phyloP scores from a whole-genome alignment of 2,113 vertebrate species.

The Turdus rufiventris region DNA sequence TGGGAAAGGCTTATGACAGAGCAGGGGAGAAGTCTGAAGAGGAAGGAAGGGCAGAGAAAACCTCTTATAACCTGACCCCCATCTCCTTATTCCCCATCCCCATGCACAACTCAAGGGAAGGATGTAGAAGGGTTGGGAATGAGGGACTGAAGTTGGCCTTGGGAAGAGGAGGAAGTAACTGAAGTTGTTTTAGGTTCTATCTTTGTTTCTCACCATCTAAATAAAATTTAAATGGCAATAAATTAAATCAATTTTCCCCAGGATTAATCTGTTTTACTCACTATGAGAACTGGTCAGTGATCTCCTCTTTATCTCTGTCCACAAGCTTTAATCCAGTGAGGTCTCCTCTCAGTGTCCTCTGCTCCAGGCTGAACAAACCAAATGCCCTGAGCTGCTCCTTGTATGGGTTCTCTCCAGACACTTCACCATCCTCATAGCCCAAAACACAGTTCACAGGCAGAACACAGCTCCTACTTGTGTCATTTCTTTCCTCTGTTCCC shows the following conservation, averaged over 20 bases:
- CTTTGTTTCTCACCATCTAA: neutral
- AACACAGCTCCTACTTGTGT: neutral
- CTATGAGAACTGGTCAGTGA: fast-evolving
- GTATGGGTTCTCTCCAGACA: fast-evolving
- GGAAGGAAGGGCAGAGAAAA: neutral
- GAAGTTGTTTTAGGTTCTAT: neutral
- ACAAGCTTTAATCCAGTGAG: neutral
- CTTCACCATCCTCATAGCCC: neutral
- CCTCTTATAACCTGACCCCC: neutral
- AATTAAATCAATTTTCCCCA: neutral
- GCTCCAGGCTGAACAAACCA: neutral
- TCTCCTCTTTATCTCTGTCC: neutral
- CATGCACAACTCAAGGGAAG: fast-evolving
- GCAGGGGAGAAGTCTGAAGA: neutral
- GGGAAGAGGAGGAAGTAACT: neutral
- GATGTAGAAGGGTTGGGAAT: neutral
- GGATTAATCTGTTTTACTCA: neutral
- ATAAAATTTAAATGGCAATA: neutral
- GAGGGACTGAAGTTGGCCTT: neutral
- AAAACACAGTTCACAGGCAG: neutral
- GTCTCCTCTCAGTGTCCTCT: neutral
- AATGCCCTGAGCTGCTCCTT: neutral
- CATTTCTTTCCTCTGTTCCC: neutral
- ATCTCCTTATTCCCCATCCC: fast-evolving
- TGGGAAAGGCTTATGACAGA: neutral